phyloP scores from a whole-genome alignment of 2,797 vertebrate species.

The Momotus momota region DNA sequence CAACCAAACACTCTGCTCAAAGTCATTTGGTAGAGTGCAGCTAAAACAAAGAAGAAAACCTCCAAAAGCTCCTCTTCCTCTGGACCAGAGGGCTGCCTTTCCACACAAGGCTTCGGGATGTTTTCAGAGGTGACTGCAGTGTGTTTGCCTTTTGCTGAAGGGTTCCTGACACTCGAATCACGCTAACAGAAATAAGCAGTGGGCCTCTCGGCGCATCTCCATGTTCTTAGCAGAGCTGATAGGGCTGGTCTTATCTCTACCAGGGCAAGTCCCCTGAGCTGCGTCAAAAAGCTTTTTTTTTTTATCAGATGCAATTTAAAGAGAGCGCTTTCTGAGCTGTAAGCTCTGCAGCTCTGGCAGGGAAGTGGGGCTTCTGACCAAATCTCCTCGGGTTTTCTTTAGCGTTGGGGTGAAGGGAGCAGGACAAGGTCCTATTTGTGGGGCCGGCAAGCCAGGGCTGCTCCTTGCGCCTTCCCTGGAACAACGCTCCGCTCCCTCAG shows the following conservation, averaged over 20 bases:
- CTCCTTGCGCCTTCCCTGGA: constrained; percentile 23
- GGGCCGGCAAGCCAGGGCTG: constrained; percentile 17
- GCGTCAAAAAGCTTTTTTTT: constrained; percentile 52
- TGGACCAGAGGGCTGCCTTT: background rate
- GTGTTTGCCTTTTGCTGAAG: background rate
- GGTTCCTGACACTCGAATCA: background rate
- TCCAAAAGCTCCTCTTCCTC: background rate
- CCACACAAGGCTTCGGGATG: background rate
- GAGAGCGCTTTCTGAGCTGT: background rate
- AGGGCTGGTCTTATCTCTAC: constrained; percentile 47
- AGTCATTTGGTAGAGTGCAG: background rate
- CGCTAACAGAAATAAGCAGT: constrained; percentile 34
- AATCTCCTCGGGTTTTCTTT: constrained; percentile 44
- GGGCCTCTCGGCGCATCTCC: constrained; percentile 51
- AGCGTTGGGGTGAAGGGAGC: background rate
- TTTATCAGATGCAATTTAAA: constrained; percentile 61
- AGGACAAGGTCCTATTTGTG: constrained; percentile 48
- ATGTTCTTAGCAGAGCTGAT: constrained; percentile 54
- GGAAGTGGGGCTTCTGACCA: constrained; percentile 30
- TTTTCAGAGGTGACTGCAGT: background rate
- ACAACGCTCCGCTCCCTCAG: constrained; percentile 19
- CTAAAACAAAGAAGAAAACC: background rate
- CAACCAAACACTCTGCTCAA: background rate
- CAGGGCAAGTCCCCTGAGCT: constrained; percentile 43
- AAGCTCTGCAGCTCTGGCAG: constrained; percentile 34